These are phyloP conservation scores for Rotaria sp. DNA, from an alignment of 2,888 invertebrate species.

Conservation along the genomic window DNA sequence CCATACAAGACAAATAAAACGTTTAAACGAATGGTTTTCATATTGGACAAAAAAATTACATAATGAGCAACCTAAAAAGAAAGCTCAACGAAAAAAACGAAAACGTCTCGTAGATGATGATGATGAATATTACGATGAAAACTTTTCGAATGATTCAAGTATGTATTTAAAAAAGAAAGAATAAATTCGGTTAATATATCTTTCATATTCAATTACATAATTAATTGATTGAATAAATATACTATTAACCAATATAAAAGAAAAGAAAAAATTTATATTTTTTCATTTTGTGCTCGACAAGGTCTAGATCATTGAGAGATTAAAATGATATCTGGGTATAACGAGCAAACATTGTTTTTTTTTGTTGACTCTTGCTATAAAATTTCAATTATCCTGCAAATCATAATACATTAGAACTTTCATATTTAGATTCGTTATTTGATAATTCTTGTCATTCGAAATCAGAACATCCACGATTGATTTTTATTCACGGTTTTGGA, in stretches of 20 bases:
- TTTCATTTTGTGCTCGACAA: background rate
- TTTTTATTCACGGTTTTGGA: slow-evolving; percentile 9
- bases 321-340: slow-evolving; percentile 4
- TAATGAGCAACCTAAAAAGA: background rate
- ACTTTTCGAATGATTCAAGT: background rate
- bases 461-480: background rate
- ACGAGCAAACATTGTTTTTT: background rate
- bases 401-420: background rate
- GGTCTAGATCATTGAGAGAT: background rate
- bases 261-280: background rate
- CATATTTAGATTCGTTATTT: background rate
- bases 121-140: background rate
- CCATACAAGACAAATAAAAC: background rate
- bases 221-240: background rate
- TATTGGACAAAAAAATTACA: background rate
- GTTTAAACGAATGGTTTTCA: slow-evolving; percentile 6
- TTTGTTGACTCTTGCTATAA: background rate
- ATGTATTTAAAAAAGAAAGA: background rate
- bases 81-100: background rate
- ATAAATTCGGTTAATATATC: background rate
- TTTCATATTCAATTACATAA: background rate
- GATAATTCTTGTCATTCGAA: background rate
- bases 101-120: background rate
- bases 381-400: background rate
- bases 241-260: background rate